Evolutionary conservation across 2,797 vertebrate genomes (phyloP).

Genomic region (Euthynnus affinis): DNA sequence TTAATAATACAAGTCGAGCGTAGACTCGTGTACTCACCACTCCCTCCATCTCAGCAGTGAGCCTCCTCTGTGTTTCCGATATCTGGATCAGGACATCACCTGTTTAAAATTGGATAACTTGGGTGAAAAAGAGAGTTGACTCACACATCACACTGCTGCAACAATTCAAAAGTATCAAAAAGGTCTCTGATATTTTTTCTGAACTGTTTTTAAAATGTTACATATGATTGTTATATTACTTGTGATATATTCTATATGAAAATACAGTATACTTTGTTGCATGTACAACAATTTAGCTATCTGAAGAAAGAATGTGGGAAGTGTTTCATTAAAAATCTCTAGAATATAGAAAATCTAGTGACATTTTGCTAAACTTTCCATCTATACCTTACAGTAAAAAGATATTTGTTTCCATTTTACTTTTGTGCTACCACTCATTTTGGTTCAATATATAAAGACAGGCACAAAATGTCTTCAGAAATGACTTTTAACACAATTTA

Average conservation of each 20-base stretch:
- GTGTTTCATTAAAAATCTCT: not conserved
- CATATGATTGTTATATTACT: too few relatives aligned
- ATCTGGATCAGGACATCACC: constrained; percentile 96
- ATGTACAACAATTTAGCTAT: not conserved
- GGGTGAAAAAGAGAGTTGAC: not conserved
- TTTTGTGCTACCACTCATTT: not conserved
- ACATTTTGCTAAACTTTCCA: not conserved
- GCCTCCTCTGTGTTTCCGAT: constrained; percentile 91
- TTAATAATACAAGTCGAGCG: not conserved
- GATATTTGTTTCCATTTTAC: not conserved
- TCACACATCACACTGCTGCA: not conserved
- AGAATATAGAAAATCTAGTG: not conserved
- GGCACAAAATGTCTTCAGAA: not conserved
- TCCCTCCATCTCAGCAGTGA: constrained; percentile 94
- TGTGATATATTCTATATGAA: not conserved
- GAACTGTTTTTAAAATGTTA: not conserved
- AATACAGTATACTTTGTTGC: not conserved
- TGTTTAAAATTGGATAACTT: constrained; percentile 63
- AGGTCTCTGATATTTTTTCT: not conserved
- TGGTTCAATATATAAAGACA: too few relatives aligned
- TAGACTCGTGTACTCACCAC: constrained; percentile 89
- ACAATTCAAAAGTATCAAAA: not conserved
- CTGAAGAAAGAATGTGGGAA: not conserved
- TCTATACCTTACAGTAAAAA: too few relatives aligned
- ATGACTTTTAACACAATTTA: constrained; percentile 11